Conservation (phyloP, 2,797 vertebrate genomes). For the Poeciliopsis turneri region DNA sequence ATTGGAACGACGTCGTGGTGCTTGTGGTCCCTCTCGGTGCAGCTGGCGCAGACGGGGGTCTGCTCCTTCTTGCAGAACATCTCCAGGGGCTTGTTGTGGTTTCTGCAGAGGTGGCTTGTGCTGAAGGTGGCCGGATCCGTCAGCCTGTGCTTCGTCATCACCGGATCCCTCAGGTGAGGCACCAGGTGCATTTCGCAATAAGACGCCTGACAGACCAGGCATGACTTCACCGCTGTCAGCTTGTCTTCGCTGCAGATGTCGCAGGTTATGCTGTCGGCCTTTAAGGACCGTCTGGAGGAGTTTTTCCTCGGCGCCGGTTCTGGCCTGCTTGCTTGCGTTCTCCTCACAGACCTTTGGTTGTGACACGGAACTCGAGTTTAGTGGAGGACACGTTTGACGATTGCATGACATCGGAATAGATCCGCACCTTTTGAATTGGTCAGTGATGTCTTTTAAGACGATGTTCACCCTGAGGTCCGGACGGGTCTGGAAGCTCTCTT, state of each 20-base stretch:
- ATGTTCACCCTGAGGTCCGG: slow-evolving; percentile 63
- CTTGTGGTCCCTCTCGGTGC: slow-evolving; percentile 44
- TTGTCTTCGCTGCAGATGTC: slow-evolving; percentile 48
- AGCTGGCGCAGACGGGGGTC: slow-evolving; percentile 48
- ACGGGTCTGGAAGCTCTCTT: slow-evolving; percentile 40
- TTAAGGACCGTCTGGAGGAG: not conserved
- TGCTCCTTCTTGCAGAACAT: slow-evolving; percentile 69
- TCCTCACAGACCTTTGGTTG: slow-evolving; percentile 30
- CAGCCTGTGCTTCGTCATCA: slow-evolving; percentile 59
- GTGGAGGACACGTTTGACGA: not conserved
- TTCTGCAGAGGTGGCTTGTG: slow-evolving; percentile 55
- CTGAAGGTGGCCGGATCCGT: slow-evolving; percentile 50
- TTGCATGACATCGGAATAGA: not conserved
- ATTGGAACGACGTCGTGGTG: slow-evolving; percentile 45
- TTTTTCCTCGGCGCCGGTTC: slow-evolving; percentile 1
- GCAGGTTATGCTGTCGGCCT: slow-evolving; percentile 36
- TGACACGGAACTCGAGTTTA: not conserved
- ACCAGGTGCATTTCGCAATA: slow-evolving; percentile 63
- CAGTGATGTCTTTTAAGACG: slow-evolving; percentile 43
- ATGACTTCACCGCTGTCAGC: slow-evolving; percentile 51
- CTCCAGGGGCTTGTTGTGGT: slow-evolving; percentile 55
- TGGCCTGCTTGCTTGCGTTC: not conserved
- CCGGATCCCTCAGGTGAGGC: slow-evolving; percentile 36
- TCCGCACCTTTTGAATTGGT: slow-evolving; percentile 42
- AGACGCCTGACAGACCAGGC: slow-evolving; percentile 60